Evolutionary conservation across 1,140 invertebrate species (phyloP), one percentile per base, ranked within the genome.

Genomic region (Phenacoccus solenopsis): DNA sequence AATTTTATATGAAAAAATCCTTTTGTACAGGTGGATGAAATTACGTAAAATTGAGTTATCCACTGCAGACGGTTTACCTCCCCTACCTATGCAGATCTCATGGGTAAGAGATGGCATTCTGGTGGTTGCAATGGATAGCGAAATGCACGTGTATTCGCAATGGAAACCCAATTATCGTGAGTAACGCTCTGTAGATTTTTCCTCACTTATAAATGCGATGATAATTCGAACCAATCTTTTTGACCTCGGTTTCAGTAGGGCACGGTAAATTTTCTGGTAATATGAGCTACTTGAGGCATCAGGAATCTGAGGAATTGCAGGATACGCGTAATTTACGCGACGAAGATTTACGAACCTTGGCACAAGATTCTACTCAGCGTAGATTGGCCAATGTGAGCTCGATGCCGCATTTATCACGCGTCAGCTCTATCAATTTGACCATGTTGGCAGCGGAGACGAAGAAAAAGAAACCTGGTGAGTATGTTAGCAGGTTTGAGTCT

Each of bases 91-190:
- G 90, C 94, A 98, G 77, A 91, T 98, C 72, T 96, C 93, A 0
- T 99, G 97, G 97, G 96, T 98, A 0, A 84, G 96, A 28, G 95
- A 98, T 76, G 97, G 97, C 2, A 95, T 99, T 72, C 81, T 99
- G 2, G 93, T 99, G 0, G 94, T 98, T 4, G 97, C 96, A 24
- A 98, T 99, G 95, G 94, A 98, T 77, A 98, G 95, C 28, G 97
- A 99, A 79, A 98, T 99, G 94, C 94, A 98, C 75, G 94, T 98
- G 0, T 99, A 98, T 77, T 96, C 94, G 0, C 97, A 99, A 78
- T 99, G 97, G 96, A 92, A 91, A 75, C 88, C 90, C 1, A 86
- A 87, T 69, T 56, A 69, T 28, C 71, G 79, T 80, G 75, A 75
- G 75, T 75, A 57, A 13, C 30, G 13, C 30, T 32, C 30, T 7